Conservation (phyloP, 2,113 vertebrate species). For the Phalacrocorax carbo region DNA sequence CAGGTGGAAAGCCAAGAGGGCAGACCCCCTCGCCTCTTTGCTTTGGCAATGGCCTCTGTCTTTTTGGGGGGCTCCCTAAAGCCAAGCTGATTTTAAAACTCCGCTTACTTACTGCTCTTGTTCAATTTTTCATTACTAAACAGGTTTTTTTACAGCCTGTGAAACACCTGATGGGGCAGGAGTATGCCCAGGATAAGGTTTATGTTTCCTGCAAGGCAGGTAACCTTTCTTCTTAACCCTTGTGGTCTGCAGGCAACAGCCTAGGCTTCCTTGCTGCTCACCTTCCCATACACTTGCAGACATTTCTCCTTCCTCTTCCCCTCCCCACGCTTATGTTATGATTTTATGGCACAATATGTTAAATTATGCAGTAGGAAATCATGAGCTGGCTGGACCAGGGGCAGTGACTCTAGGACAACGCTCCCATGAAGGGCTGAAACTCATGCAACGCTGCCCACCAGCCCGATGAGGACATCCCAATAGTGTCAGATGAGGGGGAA, state of each 20-base stretch:
- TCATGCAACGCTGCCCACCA: rapidly evolving
- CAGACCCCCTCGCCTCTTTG: background rate
- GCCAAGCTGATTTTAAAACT: background rate
- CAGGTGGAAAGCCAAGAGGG: background rate
- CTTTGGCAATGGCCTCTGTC: background rate
- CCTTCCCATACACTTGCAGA: background rate
- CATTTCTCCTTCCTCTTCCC: background rate
- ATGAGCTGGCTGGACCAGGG: background rate
- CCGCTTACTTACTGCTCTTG: background rate
- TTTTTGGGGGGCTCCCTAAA: background rate
- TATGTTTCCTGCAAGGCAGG: background rate
- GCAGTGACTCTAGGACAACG: background rate
- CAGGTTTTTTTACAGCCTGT: background rate
- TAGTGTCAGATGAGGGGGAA: background rate
- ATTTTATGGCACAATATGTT: background rate
- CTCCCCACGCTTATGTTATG: background rate
- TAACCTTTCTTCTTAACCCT: background rate
- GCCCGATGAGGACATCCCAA: background rate
- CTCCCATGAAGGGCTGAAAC: background rate
- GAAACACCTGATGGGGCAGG: background rate
- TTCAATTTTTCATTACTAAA: background rate
- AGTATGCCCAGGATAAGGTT: background rate
- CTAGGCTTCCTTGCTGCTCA: background rate
- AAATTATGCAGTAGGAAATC: background rate
- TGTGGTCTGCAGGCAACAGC: background rate